Base-by-base conservation (phyloP, 2,113 vertebrate species). In the Lota lota region DNA sequence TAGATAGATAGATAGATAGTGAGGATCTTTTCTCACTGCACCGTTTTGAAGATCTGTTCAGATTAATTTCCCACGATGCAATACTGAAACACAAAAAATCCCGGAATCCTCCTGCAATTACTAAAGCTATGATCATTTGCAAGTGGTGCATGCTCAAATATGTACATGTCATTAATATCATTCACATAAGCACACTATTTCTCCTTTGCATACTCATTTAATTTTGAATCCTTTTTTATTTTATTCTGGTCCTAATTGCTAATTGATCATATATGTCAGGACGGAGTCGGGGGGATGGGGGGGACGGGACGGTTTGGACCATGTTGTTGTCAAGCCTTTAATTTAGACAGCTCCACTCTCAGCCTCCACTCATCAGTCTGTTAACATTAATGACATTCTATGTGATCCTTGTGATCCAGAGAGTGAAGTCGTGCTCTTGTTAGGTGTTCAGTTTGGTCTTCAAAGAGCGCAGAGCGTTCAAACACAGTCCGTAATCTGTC, bases 141-240 rank as follows among this genome's bases (percentile, higher is more conserved):
- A 73, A 67, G 71, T 3, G 2, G 7, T 36, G 33, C 53, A 10
- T 76, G 61, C 75, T 84, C 68, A 79, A 85, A 85, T 81, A 83
- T 80, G 78, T 69, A 77, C 76, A 82, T 85, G 69, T 78, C 77
- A 81, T 80, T 70, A 77, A 83, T 83, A 83, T 57, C 62, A 67
- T 20, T 65, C 24, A 67, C 21, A 57, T 56, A 67, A 21, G 5
- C 33, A 20, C 36, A 63, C 73, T 69, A 56, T 60, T 67, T 40
- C 63, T 53, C 77, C 50, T n/a, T n/a, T n/a, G n/a, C n/a, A n/a
- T n/a, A n/a, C n/a, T n/a, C n/a, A n/a, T n/a, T n/a, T n/a, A n/a
- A n/a, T n/a, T n/a, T n/a, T n/a, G n/a, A n/a, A n/a, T n/a, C n/a
- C n/a, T n/a, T n/a, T n/a, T n/a, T n/a, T n/a, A n/a, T n/a, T n/a